Conservation (phyloP, 2,888 invertebrate genomes). For the Microctonus aethiopoides region DNA sequence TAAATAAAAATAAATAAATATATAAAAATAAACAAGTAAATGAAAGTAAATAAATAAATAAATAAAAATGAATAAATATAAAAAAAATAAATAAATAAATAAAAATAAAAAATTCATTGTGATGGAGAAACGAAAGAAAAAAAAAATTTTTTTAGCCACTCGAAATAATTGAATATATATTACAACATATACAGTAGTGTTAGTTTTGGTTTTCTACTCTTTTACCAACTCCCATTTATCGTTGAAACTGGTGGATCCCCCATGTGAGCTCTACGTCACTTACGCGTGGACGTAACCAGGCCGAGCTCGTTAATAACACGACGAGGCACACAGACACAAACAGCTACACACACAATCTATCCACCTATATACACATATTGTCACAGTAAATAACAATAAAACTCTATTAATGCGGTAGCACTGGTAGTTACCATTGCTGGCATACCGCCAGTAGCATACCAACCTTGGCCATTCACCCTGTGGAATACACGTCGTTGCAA, state of each 20-base stretch:
- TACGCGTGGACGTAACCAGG: slow-evolving; percentile 31
- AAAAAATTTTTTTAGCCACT: background rate
- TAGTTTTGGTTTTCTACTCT: slow-evolving; percentile 2
- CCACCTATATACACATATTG: slow-evolving; percentile 18
- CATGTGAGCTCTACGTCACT: slow-evolving; percentile 32
- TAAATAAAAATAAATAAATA: too few species aligned
- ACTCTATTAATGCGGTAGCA: slow-evolving; percentile 64
- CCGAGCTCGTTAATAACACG: slow-evolving; percentile 38
- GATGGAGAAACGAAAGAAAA: background rate
- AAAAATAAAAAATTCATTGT: too few species aligned
- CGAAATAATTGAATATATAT: slow-evolving; percentile 19
- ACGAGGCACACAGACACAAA: too few species aligned
- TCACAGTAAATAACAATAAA: slow-evolving; percentile 66
- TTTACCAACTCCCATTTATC: slow-evolving; percentile 30
- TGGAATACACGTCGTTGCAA: slow-evolving; percentile 48
- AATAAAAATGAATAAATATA: too few species aligned
- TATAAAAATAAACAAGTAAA: too few species aligned
- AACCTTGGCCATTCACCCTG: slow-evolving; percentile 54
- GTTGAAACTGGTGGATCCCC: background rate
- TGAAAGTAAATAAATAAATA: too few species aligned
- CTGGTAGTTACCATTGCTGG: slow-evolving; percentile 60
- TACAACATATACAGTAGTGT: background rate
- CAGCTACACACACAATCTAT: background rate
- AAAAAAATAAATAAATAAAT: too few species aligned
- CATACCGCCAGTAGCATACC: slow-evolving; percentile 58